These are phyloP conservation scores for Antigone vipio DNA, from an alignment of 2,113 vertebrate genomes.

Conservation along the genomic window DNA sequence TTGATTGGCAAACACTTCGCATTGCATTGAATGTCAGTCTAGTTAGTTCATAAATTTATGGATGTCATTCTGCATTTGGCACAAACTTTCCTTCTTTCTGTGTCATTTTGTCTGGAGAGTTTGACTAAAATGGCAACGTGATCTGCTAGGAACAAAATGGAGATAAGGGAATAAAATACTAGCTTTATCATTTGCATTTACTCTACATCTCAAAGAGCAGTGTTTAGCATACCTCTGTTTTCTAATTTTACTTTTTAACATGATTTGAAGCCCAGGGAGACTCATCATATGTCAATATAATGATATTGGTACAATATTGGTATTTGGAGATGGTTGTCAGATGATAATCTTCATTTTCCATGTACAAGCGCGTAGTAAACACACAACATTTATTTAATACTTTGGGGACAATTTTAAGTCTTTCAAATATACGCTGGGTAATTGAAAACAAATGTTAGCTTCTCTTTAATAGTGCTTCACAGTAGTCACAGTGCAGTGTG, in stretches of 20 bases:
- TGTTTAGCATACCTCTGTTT: background rate
- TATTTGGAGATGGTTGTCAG: background rate
- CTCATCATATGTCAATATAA: background rate
- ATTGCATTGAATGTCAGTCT: background rate
- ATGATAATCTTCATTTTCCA: background rate
- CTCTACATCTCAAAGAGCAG: background rate
- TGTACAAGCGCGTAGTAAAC: background rate
- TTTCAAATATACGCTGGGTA: background rate
- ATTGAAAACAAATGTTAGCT: slow-evolving; percentile 30
- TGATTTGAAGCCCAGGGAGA: background rate
- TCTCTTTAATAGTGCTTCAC: background rate
- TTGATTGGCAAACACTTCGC: background rate
- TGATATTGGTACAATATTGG: background rate
- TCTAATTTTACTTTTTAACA: background rate
- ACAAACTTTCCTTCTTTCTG: background rate
- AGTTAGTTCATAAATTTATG: background rate
- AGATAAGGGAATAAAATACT: background rate
- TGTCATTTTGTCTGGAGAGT: background rate
- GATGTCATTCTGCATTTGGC: slow-evolving; percentile 1
- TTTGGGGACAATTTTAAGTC: background rate
- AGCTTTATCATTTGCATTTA: background rate
- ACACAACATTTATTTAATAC: background rate
- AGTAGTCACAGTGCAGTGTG: background rate
- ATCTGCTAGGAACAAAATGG: background rate
- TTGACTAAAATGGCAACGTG: background rate